Percentiles rank a stretch among this genome's conserved stretches.
Evolutionary conservation across 2,888 invertebrate species (phyloP).

Genomic region (Oligia strigilis): DNA sequence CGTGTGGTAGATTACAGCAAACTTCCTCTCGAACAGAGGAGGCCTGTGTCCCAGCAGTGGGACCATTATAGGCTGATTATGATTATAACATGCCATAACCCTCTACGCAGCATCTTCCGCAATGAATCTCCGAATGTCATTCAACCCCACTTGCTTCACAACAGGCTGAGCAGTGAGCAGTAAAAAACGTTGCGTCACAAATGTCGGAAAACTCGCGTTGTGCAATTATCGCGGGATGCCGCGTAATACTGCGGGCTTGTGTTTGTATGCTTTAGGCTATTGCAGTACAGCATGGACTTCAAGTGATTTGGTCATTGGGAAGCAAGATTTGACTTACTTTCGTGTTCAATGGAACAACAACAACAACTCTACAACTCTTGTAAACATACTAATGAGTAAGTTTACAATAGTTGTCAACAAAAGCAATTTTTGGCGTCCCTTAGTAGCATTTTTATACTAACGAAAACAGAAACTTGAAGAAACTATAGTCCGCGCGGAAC

Average conservation of each 20-base stretch:
- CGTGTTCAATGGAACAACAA: too few species aligned
- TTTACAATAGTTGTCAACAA: not conserved
- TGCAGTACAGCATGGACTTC: not conserved
- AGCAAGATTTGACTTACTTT: not conserved
- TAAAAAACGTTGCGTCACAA: slow-evolving; percentile 55
- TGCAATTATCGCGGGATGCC: slow-evolving; percentile 49
- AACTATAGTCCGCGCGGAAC: not conserved
- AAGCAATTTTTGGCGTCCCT: too few species aligned
- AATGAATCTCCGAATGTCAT: slow-evolving; percentile 35
- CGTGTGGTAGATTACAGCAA: too few species aligned
- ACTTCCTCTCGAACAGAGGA: too few species aligned
- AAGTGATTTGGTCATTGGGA: not conserved
- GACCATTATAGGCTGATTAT: not conserved
- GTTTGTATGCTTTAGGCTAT: slow-evolving; percentile 1
- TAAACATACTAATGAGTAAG: too few species aligned
- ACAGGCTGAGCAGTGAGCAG: slow-evolving; percentile 21
- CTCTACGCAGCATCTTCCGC: slow-evolving; percentile 36
- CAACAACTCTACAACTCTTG: too few species aligned
- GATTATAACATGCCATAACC: slow-evolving; percentile 4
- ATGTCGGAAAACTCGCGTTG: slow-evolving; percentile 52
- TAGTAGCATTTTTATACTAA: too few species aligned
- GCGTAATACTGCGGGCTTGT: slow-evolving; percentile 41
- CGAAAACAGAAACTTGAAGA: not conserved
- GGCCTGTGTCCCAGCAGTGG: too few species aligned
- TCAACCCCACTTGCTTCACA: slow-evolving; percentile 51